Conservation (phyloP, 2,113 vertebrate genomes). For the Laticauda laticaudata region DNA sequence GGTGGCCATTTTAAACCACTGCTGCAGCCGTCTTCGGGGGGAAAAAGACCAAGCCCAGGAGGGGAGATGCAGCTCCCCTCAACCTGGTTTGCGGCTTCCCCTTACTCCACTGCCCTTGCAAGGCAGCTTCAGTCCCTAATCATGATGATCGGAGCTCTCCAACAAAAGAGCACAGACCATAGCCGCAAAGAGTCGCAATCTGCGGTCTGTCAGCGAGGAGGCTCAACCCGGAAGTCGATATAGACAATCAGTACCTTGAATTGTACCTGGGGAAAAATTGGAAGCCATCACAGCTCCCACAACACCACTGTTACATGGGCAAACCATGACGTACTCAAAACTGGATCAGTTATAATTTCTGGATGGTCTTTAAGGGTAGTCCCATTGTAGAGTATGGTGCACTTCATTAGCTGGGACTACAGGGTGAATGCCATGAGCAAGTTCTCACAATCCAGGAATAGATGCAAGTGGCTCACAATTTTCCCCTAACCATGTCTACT, state of each 20-base stretch:
- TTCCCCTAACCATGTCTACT: background rate
- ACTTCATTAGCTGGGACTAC: background rate
- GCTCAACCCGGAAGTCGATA: too few species aligned
- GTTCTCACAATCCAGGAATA: background rate
- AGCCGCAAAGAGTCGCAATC: too few species aligned
- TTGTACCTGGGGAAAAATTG: background rate
- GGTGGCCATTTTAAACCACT: too few species aligned
- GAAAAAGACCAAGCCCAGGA: too few species aligned
- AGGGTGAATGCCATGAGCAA: background rate
- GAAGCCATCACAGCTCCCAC: background rate
- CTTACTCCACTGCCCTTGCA: too few species aligned
- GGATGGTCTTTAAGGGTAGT: background rate
- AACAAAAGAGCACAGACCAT: too few species aligned
- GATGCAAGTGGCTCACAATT: background rate
- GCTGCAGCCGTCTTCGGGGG: too few species aligned
- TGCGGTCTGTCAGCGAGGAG: too few species aligned
- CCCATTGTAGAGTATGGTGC: background rate
- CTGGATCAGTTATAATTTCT: background rate
- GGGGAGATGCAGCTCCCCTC: too few species aligned
- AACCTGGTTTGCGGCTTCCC: too few species aligned
- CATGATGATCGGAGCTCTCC: too few species aligned
- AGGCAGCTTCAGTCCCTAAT: too few species aligned
- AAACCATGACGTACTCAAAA: background rate
- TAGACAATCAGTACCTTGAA: background rate
- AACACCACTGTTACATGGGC: background rate